A percentile compares a stretch with the other conserved stretches of the same genome.
These are phyloP conservation scores for Rhyzopertha dominica DNA, from an alignment of 1,140 invertebrate genomes.

Conservation along the genomic window DNA sequence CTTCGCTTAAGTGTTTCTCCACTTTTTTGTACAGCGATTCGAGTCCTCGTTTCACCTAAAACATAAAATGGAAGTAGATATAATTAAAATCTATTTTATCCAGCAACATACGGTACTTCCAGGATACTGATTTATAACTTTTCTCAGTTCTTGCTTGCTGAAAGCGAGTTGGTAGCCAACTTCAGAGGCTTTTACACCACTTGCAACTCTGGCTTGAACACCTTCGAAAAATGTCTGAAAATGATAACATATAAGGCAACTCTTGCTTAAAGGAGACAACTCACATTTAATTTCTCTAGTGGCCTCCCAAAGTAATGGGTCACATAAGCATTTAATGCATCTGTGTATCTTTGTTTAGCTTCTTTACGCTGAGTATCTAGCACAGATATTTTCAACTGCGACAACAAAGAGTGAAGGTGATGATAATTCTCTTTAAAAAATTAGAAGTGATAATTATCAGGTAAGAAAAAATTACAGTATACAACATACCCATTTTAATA, in stretches of 20 bases:
- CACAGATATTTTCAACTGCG: conserved; percentile 85
- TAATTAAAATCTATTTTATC: not conserved
- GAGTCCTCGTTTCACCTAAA: conserved; percentile 83
- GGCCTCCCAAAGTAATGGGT: conserved; percentile 92
- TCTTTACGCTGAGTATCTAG: conserved; percentile 86
- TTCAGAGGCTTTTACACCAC: conserved; percentile 94
- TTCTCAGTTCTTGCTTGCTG: conserved; percentile 93
- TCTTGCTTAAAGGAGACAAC: conserved; percentile 20
- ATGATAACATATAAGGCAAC: conserved; percentile 21
- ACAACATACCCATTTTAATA: conserved; percentile 75
- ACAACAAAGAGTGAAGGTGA: conserved; percentile 82
- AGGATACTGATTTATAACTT: conserved; percentile 94
- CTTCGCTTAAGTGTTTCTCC: conserved; percentile 94
- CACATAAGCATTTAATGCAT: conserved; percentile 87
- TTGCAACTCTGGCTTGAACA: conserved; percentile 82
- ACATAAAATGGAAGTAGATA: conserved; percentile 9
- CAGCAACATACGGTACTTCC: conserved; percentile 70
- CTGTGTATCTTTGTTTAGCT: conserved; percentile 85
- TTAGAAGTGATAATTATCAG: no score
- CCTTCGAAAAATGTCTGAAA: conserved; percentile 91
- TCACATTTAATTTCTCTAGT: conserved; percentile 90
- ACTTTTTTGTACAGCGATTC: conserved; percentile 96
- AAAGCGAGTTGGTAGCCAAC: conserved; percentile 97
- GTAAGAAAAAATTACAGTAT: no score
- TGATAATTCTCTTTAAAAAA: conserved; percentile 88